Evolutionary conservation across 2,888 invertebrate genomes (phyloP).

Genomic region (Cephonodes hylas): DNA sequence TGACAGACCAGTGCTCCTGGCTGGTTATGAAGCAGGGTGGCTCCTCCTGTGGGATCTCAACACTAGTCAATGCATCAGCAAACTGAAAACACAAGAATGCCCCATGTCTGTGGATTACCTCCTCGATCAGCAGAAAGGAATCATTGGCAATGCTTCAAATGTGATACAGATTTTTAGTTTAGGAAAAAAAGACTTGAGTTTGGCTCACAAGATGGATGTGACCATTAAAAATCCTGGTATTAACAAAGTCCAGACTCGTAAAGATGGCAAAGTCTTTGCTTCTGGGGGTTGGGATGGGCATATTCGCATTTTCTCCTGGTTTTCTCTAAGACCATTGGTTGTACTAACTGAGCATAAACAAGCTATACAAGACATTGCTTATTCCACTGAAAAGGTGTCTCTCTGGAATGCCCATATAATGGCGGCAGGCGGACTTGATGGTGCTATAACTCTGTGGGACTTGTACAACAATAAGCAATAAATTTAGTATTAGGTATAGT

Average conservation of each 20-base stretch:
- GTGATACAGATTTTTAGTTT: slow-evolving; percentile 83
- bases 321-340: slow-evolving; percentile 85
- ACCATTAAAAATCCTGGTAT: slow-evolving; percentile 87
- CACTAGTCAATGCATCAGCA: slow-evolving; percentile 79
- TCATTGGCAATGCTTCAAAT: slow-evolving; percentile 84
- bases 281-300: slow-evolving; percentile 90
- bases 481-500: slow-evolving; percentile 28
- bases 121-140: slow-evolving; percentile 82
- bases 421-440: slow-evolving; percentile 88
- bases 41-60: slow-evolving; percentile 86
- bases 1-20: slow-evolving; percentile 81
- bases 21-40: slow-evolving; percentile 88
- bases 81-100: slow-evolving; percentile 82
- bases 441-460: slow-evolving; percentile 89
- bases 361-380: slow-evolving; percentile 86
- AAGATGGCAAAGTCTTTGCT: slow-evolving; percentile 87
- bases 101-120: slow-evolving; percentile 88
- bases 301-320: slow-evolving; percentile 89
- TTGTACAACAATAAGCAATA: slow-evolving; percentile 83
- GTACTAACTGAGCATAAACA: slow-evolving; percentile 87
- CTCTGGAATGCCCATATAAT: slow-evolving; percentile 88
- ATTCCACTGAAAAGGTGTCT: slow-evolving; percentile 83
- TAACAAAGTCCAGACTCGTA: slow-evolving; percentile 84
- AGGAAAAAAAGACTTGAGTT: slow-evolving; percentile 75
- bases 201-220: slow-evolving; percentile 82